Percentiles rank a stretch among this genome's conserved stretches.
phyloP scores from a whole-genome alignment of 2,888 invertebrate genomes.

The Parthenolecanium corni region DNA sequence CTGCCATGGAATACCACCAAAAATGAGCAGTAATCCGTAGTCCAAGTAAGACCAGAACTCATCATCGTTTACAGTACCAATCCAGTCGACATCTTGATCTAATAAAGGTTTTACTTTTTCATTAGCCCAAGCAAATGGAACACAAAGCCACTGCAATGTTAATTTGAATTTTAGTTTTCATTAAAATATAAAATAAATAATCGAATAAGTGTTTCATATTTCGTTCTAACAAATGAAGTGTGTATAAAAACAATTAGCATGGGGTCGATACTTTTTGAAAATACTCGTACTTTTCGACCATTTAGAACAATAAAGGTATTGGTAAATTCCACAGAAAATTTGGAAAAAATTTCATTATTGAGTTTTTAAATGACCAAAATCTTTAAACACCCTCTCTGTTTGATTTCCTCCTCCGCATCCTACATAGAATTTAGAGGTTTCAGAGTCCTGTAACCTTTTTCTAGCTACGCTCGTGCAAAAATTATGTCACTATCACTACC shows the following conservation, averaged over 20 bases:
- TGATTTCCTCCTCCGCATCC: too few relatives aligned
- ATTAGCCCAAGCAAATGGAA: conserved; percentile 87
- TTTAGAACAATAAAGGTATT: too few relatives aligned
- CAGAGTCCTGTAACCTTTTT: too few relatives aligned
- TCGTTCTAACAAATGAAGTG: not conserved
- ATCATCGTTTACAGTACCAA: conserved; percentile 59
- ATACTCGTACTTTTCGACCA: too few relatives aligned
- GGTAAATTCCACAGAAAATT: too few relatives aligned
- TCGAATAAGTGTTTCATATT: not conserved
- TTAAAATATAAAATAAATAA: not conserved
- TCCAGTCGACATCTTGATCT: conserved; percentile 78
- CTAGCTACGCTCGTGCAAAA: too few relatives aligned
- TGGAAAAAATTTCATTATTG: not conserved
- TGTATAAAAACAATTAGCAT: too few relatives aligned
- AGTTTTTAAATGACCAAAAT: not conserved
- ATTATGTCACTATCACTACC: too few relatives aligned
- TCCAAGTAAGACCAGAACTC: conserved; percentile 77
- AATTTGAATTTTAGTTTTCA: conserved; percentile 34
- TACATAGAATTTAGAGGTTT: too few relatives aligned
- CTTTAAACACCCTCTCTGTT: not conserved
- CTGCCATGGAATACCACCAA: conserved; percentile 98
- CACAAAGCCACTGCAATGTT: conserved; percentile 91
- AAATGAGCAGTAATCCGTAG: conserved; percentile 74
- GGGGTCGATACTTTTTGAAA: too few relatives aligned
- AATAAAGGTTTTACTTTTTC: conserved; percentile 68